Conservation (phyloP, 1,140 invertebrate genomes). For the Cataglyphis hispanica region DNA sequence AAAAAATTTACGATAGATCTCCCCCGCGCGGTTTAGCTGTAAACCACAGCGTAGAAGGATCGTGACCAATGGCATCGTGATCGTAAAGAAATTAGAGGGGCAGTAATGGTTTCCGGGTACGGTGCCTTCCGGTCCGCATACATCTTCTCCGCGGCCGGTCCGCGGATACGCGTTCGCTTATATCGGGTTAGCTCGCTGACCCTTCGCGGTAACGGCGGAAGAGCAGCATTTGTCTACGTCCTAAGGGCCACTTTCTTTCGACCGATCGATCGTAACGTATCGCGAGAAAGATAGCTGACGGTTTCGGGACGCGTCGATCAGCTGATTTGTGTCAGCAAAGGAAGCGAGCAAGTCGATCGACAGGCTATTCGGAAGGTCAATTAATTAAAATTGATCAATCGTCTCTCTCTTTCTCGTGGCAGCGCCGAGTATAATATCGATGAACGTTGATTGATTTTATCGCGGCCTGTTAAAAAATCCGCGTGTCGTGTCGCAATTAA, state of each 20-base stretch:
- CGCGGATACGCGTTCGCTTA: constrained; percentile 55
- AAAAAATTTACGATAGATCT: constrained; percentile 41
- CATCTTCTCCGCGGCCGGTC: constrained; percentile 79
- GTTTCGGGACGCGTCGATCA: constrained; percentile 5
- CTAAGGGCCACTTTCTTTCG: constrained; percentile 44
- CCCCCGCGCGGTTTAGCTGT: constrained; percentile 66
- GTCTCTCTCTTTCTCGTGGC: not conserved
- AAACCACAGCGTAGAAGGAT: constrained; percentile 80
- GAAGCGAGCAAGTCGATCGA: not conserved
- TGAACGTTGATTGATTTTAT: constrained; percentile 55
- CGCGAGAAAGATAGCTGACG: not conserved
- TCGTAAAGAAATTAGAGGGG: constrained; percentile 87
- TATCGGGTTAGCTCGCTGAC: constrained; percentile 68
- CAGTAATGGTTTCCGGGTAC: constrained; percentile 85
- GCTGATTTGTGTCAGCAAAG: not conserved
- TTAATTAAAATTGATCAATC: constrained; percentile 62
- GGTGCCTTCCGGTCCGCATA: constrained; percentile 85
- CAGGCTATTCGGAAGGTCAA: not conserved
- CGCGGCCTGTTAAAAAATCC: constrained; percentile 5
- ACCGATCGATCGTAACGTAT: constrained; percentile 54
- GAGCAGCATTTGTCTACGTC: constrained; percentile 73
- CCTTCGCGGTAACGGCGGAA: constrained; percentile 69
- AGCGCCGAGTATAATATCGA: constrained; percentile 39
- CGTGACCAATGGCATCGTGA: constrained; percentile 85
- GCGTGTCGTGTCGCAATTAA: constrained; percentile 52